phyloP scores from a whole-genome alignment of 2,888 invertebrate species.

The Leuctra nigra region DNA sequence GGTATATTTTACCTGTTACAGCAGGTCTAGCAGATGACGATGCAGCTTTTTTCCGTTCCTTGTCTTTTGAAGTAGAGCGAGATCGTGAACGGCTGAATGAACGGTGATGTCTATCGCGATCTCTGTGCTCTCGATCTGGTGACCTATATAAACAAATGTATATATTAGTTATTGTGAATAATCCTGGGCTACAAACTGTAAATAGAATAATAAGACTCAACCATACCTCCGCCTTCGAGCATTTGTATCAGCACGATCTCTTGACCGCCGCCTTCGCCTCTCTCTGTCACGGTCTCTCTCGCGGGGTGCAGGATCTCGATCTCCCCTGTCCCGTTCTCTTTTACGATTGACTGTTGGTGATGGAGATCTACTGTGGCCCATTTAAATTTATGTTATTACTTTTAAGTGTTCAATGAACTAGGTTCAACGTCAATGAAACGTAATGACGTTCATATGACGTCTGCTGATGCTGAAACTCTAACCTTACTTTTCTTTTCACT shows the following conservation, averaged over 20 bases:
- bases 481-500: no score
- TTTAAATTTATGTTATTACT: no score
- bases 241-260: conserved; percentile 31
- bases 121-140: conserved; percentile 39
- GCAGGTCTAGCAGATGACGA: neutral
- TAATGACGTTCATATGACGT: no score
- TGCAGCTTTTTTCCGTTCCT: neutral
- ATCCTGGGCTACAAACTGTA: no score
- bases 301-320: conserved; percentile 35
- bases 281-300: conserved; percentile 41
- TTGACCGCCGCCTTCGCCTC: conserved; percentile 40
- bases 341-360: conserved; percentile 35
- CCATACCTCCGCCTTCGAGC: conserved; percentile 32
- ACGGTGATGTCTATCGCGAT: conserved; percentile 36
- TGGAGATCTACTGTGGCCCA: conserved; percentile 43
- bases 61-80: conserved; percentile 31
- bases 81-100: conserved; percentile 40
- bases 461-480: no score
- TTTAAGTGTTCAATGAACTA: no score
- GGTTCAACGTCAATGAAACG: no score
- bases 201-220: no score
- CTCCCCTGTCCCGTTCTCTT: conserved; percentile 43
- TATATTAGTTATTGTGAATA: conserved; percentile 39
- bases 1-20: neutral
- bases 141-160: conserved; percentile 31